Evolutionary conservation across 2,113 vertebrate species (phyloP), one percentile per base, ranked within the genome.

Genomic region (Caranx melampygus): DNA sequence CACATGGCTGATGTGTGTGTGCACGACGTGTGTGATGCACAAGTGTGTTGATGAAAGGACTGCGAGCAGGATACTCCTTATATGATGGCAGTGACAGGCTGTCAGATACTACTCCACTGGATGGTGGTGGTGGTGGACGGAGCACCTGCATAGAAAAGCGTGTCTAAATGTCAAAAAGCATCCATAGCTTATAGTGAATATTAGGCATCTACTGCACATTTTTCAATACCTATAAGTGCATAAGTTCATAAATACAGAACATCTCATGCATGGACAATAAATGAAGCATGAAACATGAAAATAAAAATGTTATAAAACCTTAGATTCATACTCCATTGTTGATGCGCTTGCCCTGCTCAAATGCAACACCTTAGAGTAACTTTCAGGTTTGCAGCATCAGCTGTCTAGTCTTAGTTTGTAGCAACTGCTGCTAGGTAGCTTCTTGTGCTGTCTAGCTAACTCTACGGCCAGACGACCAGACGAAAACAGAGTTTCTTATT

Each of bases 21-120:
- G 78, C 72, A 59, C 73, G 81, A 0, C 94, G 89, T 55, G 94
- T 92, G 20, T 90, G 91, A 40, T 88, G 90, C 55, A 94, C 47
- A 52, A 58, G 49, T 68, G 91, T 86, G 72, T 96, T 95, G 83
- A 97, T 92, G 84, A 97, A 96, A 20, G 97, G 96, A 35, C 94
- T 95, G 75, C 93, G 82, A 13, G 87, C 82, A 2, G 97, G 97
- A 62, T 98, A 99, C 1, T 95, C 95, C 45, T 91, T 76, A 71
- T 95, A 98, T 0, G 96, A 96, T 47, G 94, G 79, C 40, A 95
- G 66, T 71, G 96, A 97, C 18, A 93, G 79, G 16, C 57, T 93
- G 89, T 95, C 94, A 49, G 93, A 89, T 70, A 88, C 87, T 0
- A 40, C 3, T 58, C 92, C 93, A 16, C 54, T 70, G 57, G 69